Conservation (phyloP, 2,797 vertebrate genomes). For the Enteromius anoplus region DNA sequence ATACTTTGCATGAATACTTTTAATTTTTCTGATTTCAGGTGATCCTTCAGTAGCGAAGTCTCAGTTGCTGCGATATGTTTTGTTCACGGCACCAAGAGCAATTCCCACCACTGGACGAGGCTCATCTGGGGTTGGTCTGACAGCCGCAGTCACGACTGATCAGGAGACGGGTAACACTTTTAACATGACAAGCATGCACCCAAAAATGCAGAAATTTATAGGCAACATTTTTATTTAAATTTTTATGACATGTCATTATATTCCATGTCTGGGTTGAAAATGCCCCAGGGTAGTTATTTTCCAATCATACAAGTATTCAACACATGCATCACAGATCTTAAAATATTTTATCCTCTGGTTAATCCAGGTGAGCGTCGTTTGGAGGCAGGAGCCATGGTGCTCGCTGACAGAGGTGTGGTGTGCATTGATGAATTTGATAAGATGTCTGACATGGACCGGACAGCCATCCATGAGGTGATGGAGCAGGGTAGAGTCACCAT, state of each 20-base stretch:
- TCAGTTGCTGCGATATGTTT: slow-evolving; percentile 70
- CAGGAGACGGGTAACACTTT: slow-evolving; percentile 66
- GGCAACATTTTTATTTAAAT: no score
- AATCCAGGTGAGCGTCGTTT: slow-evolving; percentile 81
- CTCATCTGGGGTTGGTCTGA: slow-evolving; percentile 72
- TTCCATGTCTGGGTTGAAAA: neutral
- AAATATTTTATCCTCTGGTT: neutral
- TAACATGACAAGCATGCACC: neutral
- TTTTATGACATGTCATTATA: neutral
- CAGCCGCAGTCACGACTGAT: slow-evolving; percentile 75
- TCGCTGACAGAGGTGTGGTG: slow-evolving; percentile 88
- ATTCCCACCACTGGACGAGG: slow-evolving; percentile 73
- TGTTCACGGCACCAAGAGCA: slow-evolving; percentile 68
- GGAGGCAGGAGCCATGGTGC: slow-evolving; percentile 89
- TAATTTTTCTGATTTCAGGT: slow-evolving; percentile 64
- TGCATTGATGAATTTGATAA: slow-evolving; percentile 92
- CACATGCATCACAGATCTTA: no score
- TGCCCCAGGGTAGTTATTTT: neutral
- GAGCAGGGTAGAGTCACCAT: slow-evolving; percentile 89
- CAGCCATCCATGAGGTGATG: slow-evolving; percentile 92
- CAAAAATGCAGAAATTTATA: neutral
- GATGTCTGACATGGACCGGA: slow-evolving; percentile 90
- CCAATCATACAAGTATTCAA: neutral
- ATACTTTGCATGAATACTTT: no score
- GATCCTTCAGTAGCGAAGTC: slow-evolving; percentile 71